Evolutionary conservation across 2,797 vertebrate genomes (phyloP).

Genomic region (Karalla daura): DNA sequence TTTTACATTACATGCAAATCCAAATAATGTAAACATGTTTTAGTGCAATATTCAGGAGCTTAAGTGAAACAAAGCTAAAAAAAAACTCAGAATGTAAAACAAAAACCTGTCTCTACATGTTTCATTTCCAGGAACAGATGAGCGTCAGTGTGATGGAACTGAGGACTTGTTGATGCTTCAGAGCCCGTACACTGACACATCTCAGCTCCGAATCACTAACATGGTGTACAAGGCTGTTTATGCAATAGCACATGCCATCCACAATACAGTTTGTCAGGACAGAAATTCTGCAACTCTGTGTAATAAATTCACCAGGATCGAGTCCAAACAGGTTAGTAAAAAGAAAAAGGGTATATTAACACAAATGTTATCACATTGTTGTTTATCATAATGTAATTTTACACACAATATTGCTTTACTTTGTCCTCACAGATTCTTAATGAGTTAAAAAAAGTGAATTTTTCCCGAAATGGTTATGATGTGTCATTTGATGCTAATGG

Average conservation of each 20-base stretch:
- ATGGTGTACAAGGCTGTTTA: constrained; percentile 79
- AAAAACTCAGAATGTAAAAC: neutral
- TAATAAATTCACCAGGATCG: neutral
- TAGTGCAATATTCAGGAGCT: no score
- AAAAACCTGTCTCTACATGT: neutral
- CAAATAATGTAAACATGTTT: no score
- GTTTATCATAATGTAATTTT: no score
- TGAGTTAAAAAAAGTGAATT: neutral
- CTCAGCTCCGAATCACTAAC: constrained; percentile 74
- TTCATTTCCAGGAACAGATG: constrained; percentile 1
- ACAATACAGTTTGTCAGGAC: neutral
- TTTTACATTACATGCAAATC: no score
- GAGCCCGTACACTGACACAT: constrained; percentile 73
- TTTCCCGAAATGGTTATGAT: constrained; percentile 14
- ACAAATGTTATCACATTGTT: no score
- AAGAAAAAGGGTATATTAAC: neutral
- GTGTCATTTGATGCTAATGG: constrained; percentile 71
- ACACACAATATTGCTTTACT: no score
- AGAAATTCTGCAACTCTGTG: neutral
- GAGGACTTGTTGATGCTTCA: constrained; percentile 62
- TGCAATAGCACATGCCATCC: constrained; percentile 50
- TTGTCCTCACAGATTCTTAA: neutral
- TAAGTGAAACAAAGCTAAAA: no score
- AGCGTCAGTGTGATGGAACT: constrained; percentile 62
- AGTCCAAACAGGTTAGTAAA: neutral